phyloP scores from a whole-genome alignment of 2,113 vertebrate genomes.

The Salvelinus sp. region DNA sequence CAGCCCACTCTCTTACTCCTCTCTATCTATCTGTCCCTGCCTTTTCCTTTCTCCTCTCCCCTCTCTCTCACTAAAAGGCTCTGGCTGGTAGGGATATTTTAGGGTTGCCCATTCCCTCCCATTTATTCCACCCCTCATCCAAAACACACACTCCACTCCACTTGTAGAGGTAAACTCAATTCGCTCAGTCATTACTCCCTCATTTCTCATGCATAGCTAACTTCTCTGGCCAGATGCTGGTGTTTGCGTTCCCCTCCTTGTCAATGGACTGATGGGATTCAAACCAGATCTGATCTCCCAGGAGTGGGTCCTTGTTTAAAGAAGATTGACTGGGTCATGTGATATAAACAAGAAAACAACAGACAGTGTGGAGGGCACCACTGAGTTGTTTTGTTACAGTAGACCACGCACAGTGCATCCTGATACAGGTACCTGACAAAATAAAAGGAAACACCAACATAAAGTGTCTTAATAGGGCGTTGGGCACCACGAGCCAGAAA shows the following conservation, averaged over 20 bases:
- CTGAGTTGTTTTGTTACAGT: background rate
- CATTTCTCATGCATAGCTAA: conserved; percentile 23
- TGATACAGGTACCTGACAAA: background rate
- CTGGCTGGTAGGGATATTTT: conserved; percentile 54
- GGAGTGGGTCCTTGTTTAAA: background rate
- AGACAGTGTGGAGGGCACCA: background rate
- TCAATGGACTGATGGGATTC: conserved; percentile 8
- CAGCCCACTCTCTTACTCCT: background rate
- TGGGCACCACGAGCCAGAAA: too few species aligned
- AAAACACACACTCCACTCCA: conserved; percentile 56
- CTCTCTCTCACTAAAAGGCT: conserved; percentile 28
- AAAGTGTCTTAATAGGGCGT: too few species aligned
- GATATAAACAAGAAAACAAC: background rate
- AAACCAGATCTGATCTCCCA: conserved; percentile 20
- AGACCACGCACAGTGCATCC: background rate
- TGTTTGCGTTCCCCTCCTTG: conserved; percentile 26
- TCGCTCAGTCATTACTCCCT: conserved; percentile 38
- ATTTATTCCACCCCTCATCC: conserved; percentile 57
- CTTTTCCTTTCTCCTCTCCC: conserved; percentile 6
- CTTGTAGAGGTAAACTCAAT: conserved; percentile 48
- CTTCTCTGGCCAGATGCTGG: conserved; percentile 19
- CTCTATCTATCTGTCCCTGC: conserved; percentile 1
- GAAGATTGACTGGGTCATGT: background rate
- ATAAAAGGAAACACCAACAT: too few species aligned
- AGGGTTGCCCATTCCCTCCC: conserved; percentile 40